Evolutionary conservation across 1,140 invertebrate species (phyloP).

Genomic region (Drosophila murphyi): DNA sequence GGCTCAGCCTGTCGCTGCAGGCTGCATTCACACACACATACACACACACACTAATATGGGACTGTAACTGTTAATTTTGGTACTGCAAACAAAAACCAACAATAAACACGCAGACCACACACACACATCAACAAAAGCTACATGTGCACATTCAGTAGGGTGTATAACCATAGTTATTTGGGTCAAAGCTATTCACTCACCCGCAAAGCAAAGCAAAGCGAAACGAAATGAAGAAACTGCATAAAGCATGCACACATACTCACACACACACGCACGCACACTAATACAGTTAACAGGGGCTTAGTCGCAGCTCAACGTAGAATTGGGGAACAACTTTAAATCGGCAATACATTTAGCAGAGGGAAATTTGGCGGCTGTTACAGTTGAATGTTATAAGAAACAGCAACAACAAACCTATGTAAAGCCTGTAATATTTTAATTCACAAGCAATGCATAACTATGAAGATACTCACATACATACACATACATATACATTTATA

Average conservation of each 20-base stretch:
- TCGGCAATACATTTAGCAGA: slow-evolving; percentile 17
- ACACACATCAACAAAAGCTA: slow-evolving; percentile 61
- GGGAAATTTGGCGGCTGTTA: slow-evolving; percentile 3
- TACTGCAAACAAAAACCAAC: slow-evolving; percentile 19
- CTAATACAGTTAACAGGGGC: slow-evolving; percentile 48
- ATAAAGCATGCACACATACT: slow-evolving; percentile 62
- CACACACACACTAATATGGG: neutral
- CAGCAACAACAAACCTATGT: slow-evolving; percentile 6
- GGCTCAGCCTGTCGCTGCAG: slow-evolving; percentile 16
- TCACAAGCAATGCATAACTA: slow-evolving; percentile 29
- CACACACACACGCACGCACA: slow-evolving; percentile 10
- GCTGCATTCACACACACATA: slow-evolving; percentile 24
- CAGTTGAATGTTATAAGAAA: slow-evolving; percentile 18
- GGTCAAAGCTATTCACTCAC: slow-evolving; percentile 84
- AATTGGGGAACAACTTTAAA: slow-evolving; percentile 36
- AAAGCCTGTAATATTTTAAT: slow-evolving; percentile 27
- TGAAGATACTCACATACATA: neutral
- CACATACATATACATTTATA: neutral
- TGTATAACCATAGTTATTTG: slow-evolving; percentile 81
- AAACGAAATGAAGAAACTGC: slow-evolving; percentile 75
- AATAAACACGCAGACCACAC: slow-evolving; percentile 24
- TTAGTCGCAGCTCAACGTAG: slow-evolving; percentile 44
- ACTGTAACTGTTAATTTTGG: slow-evolving; percentile 35
- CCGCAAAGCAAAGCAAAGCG: slow-evolving; percentile 58
- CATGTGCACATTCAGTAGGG: slow-evolving; percentile 59